These are phyloP conservation scores for Ceratitis capitata DNA, from an alignment of 1,140 invertebrate species.

Conservation along the genomic window DNA sequence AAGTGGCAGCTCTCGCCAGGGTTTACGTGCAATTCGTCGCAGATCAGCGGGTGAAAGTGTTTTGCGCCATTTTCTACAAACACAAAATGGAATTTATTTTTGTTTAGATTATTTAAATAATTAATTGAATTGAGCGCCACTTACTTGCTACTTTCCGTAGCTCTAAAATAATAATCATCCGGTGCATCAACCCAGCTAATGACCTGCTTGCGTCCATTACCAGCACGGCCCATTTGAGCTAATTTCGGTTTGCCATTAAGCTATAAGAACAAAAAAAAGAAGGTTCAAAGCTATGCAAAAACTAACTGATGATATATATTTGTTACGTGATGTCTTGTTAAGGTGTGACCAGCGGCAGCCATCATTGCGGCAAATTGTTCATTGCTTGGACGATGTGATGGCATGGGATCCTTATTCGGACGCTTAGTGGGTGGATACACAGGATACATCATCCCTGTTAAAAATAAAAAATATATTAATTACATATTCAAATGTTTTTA, in stretches of 20 bases:
- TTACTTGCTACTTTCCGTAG: slow-evolving; percentile 90
- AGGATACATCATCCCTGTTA: slow-evolving; percentile 53
- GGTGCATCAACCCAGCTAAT: slow-evolving; percentile 98
- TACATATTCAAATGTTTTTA: not conserved
- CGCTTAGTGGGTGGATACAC: slow-evolving; percentile 73
- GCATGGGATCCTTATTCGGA: slow-evolving; percentile 76
- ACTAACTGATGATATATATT: not conserved
- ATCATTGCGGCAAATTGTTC: slow-evolving; percentile 76
- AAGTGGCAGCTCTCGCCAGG: slow-evolving; percentile 78
- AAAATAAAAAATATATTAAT: not conserved
- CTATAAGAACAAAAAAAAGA: slow-evolving; percentile 54
- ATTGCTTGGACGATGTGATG: slow-evolving; percentile 72
- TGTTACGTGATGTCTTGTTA: slow-evolving; percentile 73
- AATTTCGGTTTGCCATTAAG: slow-evolving; percentile 80
- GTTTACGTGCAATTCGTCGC: slow-evolving; percentile 88
- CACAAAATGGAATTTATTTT: not conserved
- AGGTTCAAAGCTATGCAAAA: not conserved
- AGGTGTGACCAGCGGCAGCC: slow-evolving; percentile 71
- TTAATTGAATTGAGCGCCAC: slow-evolving; percentile 52
- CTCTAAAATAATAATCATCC: slow-evolving; percentile 95
- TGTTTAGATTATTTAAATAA: not conserved
- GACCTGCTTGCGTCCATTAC: slow-evolving; percentile 82
- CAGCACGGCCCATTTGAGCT: slow-evolving; percentile 72
- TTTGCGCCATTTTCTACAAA: slow-evolving; percentile 81
- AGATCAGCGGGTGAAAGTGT: slow-evolving; percentile 82